Conservation (phyloP, 2,113 vertebrate species). For the Paralichthys olivaceus region DNA sequence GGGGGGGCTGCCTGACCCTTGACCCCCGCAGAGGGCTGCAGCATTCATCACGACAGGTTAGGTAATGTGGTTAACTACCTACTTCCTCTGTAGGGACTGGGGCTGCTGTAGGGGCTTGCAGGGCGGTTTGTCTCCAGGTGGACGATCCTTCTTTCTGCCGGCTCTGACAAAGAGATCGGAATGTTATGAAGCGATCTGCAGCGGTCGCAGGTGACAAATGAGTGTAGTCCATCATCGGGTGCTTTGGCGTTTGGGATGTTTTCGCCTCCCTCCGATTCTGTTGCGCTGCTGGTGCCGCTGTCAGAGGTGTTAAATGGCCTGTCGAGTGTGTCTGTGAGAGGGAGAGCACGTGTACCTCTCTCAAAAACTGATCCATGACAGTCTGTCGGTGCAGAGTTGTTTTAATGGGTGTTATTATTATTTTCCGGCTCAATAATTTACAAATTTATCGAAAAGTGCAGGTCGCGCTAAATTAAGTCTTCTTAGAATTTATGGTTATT, state of each 20-base stretch:
- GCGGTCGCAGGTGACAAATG: slow-evolving; percentile 51
- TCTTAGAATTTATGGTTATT: neutral
- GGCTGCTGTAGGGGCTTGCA: slow-evolving; percentile 25
- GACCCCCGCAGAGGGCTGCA: slow-evolving; percentile 75
- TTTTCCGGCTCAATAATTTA: neutral
- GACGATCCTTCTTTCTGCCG: slow-evolving; percentile 32
- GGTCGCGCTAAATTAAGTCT: neutral
- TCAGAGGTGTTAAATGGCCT: slow-evolving; percentile 36
- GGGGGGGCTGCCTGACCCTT: slow-evolving; percentile 79
- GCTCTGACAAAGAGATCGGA: slow-evolving; percentile 28
- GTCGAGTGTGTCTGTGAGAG: neutral
- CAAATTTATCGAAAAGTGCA: neutral
- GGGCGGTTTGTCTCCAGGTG: slow-evolving; percentile 55
- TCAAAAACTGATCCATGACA: neutral
- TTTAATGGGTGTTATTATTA: neutral
- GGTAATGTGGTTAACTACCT: slow-evolving; percentile 81
- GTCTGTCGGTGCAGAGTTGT: neutral
- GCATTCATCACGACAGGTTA: slow-evolving; percentile 83
- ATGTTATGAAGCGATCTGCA: slow-evolving; percentile 43
- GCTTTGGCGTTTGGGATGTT: slow-evolving; percentile 45
- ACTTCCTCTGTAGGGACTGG: slow-evolving; percentile 71
- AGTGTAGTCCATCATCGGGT: slow-evolving; percentile 42
- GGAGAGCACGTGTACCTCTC: neutral
- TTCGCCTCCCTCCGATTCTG: slow-evolving; percentile 36
- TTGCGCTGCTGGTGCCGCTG: slow-evolving; percentile 3